Conservation (phyloP, 2,888 invertebrate genomes). For the Drosophila anomalata region DNA sequence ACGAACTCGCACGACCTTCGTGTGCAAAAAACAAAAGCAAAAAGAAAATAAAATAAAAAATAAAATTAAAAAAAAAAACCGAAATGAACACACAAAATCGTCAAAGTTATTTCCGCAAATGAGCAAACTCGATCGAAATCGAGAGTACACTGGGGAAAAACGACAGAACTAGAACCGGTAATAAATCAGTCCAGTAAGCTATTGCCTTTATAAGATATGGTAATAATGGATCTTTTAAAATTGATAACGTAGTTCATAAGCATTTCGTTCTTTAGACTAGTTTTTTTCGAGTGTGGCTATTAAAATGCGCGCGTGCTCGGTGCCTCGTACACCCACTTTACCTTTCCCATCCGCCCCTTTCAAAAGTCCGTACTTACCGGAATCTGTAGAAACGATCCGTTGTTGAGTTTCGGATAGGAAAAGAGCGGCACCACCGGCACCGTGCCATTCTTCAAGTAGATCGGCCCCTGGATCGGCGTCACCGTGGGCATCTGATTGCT, state of each 20-base stretch:
- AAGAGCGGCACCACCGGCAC: constrained; percentile 95
- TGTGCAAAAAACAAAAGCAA: constrained; percentile 58
- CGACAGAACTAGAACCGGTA: constrained; percentile 25
- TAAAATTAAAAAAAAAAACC: constrained; percentile 35
- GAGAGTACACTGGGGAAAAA: constrained; percentile 38
- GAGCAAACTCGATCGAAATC: constrained; percentile 73
- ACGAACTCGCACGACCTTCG: constrained; percentile 79
- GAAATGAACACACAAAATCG: constrained; percentile 60
- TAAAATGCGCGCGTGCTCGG: constrained; percentile 57
- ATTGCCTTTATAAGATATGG: neutral
- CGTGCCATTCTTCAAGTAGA: constrained; percentile 92
- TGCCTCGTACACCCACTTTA: constrained; percentile 15
- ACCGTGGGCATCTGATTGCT: constrained; percentile 86
- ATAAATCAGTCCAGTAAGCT: neutral
- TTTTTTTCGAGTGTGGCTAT: constrained; percentile 16
- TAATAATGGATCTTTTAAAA: neutral
- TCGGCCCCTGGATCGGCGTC: constrained; percentile 95
- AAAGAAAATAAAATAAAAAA: constrained; percentile 31
- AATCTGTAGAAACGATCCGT: constrained; percentile 94
- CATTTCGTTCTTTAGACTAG: neutral
- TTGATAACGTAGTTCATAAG: neutral
- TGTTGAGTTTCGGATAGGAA: constrained; percentile 92
- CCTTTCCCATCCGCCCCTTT: neutral
- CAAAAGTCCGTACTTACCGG: constrained; percentile 87
- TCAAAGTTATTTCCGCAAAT: constrained; percentile 81